Evolutionary conservation across 2,888 invertebrate species (phyloP).

Genomic region (Rhagonycha fulva): DNA sequence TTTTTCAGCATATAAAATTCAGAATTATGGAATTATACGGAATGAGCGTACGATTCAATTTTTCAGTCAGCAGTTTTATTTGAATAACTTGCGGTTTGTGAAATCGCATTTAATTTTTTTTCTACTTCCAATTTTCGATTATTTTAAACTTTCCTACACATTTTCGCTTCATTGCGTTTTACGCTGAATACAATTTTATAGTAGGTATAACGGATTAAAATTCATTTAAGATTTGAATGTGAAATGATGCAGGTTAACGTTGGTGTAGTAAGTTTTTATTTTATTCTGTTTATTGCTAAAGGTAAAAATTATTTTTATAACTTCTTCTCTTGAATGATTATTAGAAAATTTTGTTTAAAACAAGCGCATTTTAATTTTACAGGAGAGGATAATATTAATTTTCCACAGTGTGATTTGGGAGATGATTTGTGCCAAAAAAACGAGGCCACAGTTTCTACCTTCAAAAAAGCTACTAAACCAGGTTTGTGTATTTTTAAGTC

Average conservation of each 20-base stretch:
- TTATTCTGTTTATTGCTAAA: not conserved
- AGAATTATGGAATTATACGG: not conserved
- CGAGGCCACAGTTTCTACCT: not conserved
- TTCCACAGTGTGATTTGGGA: slow-evolving; percentile 1
- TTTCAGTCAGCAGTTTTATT: not conserved
- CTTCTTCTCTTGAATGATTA: not conserved
- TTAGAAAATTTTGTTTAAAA: not conserved
- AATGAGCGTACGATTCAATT: not conserved
- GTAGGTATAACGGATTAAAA: not conserved
- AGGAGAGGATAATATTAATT: not conserved
- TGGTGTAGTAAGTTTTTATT: not conserved
- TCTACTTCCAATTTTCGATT: not conserved
- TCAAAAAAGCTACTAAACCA: not conserved
- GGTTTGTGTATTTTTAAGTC: not conserved
- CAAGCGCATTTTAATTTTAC: not conserved
- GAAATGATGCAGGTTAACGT: not conserved
- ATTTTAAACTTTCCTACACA: slow-evolving; percentile 2
- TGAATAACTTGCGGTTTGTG: not conserved
- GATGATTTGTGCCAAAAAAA: not conserved
- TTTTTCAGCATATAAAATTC: no score
- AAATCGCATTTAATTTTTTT: not conserved
- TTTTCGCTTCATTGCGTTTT: slow-evolving; percentile 9
- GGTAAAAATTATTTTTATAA: not conserved
- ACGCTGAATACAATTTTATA: not conserved
- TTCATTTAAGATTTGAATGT: not conserved